Conservation (phyloP, 2,888 invertebrate genomes). For the Yponomeuta cagnagella region DNA sequence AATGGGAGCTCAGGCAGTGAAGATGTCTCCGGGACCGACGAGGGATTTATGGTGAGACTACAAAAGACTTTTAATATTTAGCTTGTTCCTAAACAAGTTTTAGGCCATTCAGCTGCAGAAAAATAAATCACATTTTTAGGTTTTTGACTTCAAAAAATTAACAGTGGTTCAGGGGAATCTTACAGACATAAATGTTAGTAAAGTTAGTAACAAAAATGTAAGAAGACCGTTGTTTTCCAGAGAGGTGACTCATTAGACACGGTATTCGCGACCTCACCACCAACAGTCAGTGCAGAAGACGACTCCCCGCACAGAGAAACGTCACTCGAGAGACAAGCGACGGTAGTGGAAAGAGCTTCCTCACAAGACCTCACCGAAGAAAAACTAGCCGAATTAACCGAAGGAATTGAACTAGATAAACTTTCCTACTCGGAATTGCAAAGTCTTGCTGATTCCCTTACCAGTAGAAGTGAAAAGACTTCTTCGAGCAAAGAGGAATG, state of each 20-base stretch:
- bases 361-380: constrained; percentile 54
- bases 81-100: too few relatives aligned
- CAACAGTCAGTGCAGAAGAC: constrained; percentile 53
- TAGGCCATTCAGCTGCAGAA: too few relatives aligned
- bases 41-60: constrained; percentile 64
- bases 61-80: too few relatives aligned
- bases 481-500: constrained; percentile 67
- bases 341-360: constrained; percentile 28
- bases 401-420: constrained; percentile 60
- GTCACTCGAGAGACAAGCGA: constrained; percentile 22
- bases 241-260: constrained; percentile 81
- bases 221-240: constrained; percentile 44
- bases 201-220: too few relatives aligned
- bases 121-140: too few relatives aligned
- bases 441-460: constrained; percentile 59
- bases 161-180: too few relatives aligned
- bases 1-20: constrained; percentile 67
- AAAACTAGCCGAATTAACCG: constrained; percentile 56
- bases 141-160: too few relatives aligned
- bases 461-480: constrained; percentile 54
- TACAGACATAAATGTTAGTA: too few relatives aligned
- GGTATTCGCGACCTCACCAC: constrained; percentile 79
- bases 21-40: constrained; percentile 58
- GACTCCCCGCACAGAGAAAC: constrained; percentile 35
- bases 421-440: constrained; percentile 63